phyloP scores from a whole-genome alignment of 2,797 vertebrate genomes.

The Squalus acanthias region DNA sequence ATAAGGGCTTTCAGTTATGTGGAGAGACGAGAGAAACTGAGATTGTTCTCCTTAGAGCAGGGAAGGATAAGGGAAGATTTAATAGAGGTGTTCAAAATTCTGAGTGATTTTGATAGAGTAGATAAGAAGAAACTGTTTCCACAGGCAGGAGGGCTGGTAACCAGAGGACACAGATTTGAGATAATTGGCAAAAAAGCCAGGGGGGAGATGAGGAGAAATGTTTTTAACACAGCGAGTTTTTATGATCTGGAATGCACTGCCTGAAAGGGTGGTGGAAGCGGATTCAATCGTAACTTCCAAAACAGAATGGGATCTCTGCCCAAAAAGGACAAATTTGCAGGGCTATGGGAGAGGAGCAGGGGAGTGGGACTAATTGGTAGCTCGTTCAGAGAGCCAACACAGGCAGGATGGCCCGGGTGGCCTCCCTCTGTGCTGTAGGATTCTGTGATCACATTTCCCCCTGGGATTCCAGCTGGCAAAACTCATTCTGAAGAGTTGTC shows the following conservation, averaged over 20 bases:
- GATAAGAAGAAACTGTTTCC: not conserved
- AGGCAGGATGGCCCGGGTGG: no score
- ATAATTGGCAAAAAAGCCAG: not conserved
- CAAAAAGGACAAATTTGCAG: no score
- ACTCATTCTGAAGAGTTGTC: no score
- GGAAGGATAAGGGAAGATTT: not conserved
- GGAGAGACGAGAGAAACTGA: not conserved
- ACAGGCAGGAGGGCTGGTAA: not conserved
- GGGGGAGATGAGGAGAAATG: not conserved
- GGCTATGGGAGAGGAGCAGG: no score
- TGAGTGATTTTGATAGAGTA: not conserved
- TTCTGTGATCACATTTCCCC: no score
- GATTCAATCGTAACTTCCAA: no score
- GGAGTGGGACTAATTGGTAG: not conserved
- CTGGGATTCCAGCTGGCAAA: no score
- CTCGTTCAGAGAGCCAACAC: not conserved
- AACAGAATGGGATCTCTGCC: no score
- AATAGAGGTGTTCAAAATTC: not conserved
- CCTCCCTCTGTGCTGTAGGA: no score
- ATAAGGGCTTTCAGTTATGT: not conserved
- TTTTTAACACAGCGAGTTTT: no score
- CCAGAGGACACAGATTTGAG: not conserved
- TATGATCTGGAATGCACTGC: no score
- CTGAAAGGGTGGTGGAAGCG: no score
- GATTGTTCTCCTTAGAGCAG: not conserved